Evolutionary conservation across 2,113 vertebrate genomes (phyloP).

Genomic region (Phoxinus phoxinus): DNA sequence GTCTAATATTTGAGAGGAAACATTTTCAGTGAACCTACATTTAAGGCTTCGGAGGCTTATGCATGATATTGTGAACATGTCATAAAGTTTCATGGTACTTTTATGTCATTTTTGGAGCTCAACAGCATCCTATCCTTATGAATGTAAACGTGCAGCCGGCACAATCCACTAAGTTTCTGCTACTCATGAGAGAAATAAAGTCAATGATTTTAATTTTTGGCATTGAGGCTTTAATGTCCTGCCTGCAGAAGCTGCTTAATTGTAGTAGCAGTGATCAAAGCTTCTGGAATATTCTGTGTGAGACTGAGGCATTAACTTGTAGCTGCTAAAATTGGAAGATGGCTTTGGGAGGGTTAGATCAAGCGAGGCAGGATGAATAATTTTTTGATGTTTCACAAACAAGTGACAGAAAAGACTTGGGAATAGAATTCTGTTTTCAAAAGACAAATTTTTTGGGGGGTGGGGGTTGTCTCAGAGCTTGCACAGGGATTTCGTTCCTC

Average conservation of each 20-base stretch:
- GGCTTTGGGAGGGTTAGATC: constrained; percentile 12
- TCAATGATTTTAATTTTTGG: background rate
- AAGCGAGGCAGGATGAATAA: background rate
- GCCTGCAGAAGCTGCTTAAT: background rate
- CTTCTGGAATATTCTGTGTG: background rate
- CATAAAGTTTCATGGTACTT: no score
- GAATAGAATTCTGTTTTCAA: background rate
- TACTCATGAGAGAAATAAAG: background rate
- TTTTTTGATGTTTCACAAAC: constrained; percentile 1
- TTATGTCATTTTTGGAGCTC: background rate
- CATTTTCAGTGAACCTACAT: background rate
- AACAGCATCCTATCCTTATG: background rate
- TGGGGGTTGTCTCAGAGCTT: background rate
- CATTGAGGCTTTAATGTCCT: background rate
- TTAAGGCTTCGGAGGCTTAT: background rate
- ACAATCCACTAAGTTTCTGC: background rate
- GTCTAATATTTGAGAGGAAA: background rate
- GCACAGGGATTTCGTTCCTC: background rate
- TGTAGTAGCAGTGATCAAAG: background rate
- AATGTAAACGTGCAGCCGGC: background rate
- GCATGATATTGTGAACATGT: background rate
- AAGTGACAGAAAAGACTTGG: constrained; percentile 8
- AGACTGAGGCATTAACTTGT: background rate
- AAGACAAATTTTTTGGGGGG: background rate
- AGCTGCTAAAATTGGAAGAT: constrained; percentile 20